Base-by-base conservation (phyloP, 2,113 vertebrate genomes). In the Peromyscus californicus region DNA sequence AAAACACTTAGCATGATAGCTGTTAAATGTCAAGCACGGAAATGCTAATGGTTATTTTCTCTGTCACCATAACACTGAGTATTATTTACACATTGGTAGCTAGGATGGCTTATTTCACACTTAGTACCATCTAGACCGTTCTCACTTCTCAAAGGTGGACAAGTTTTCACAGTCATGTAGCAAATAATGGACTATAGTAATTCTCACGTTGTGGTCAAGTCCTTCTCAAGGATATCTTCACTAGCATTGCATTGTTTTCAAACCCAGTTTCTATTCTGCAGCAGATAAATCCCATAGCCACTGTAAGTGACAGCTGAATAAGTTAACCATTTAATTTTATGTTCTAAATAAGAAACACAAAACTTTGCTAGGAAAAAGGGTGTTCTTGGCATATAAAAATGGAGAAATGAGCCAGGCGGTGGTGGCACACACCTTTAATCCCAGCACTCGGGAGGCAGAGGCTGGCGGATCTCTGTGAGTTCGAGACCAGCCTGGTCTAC, bases 311-410 rank as follows among this genome's bases (percentile, higher is more conserved):
- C 70, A 63, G 42, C 83, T 86, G 67, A 91, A 10, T 76, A 91
- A 39, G 70, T 31, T n/a, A 94, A 74, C 80, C 72, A 83, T 93
- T 96, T 94, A 59, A 61, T 91, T 94, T 88, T 85, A 59, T 72
- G 6, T 91, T 78, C 36, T 91, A 54, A 85, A 31, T 74, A 22
- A 87, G 57, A 92, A 86, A 91, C 33, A 54, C 15, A 88, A 89
- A 97, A 92, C 31, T 90, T 95, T 87, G 11, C 5, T 80, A 7
- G 36, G 36, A 26, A 39, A 4, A 39, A 4, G 16, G 15, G n/a
- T 59, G 7, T 70, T 89, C 78, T 89, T 95, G 33, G 57, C 76
- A 92, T 88, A 54, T 86, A 78, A 89, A 94, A 95, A 82, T 91
- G 72, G 36, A n/a, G 33, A 86, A 84, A 51, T 36, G n/a, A 69